These are phyloP conservation scores for Petrocephalus zakoni DNA, from an alignment of 2,113 vertebrate species.

Conservation along the genomic window DNA sequence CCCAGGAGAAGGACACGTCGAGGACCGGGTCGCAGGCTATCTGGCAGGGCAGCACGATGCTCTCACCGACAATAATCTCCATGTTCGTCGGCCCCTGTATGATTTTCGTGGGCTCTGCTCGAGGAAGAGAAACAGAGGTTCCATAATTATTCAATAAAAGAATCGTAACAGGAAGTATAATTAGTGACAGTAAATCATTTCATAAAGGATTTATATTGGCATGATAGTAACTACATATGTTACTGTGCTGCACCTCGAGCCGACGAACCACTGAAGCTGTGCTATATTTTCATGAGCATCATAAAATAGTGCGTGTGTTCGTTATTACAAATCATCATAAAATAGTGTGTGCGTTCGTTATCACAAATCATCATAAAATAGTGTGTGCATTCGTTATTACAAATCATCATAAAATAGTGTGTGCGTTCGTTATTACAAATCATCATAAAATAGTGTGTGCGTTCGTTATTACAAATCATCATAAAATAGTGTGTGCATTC, in stretches of 20 bases:
- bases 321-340: not conserved
- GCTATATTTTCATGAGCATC: not conserved
- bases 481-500: too few relatives aligned
- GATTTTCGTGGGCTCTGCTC: constrained; percentile 83
- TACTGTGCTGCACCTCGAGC: not conserved
- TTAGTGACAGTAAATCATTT: too few relatives aligned
- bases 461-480: too few relatives aligned
- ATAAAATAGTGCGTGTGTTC: not conserved
- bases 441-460: too few relatives aligned
- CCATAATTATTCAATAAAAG: not conserved
- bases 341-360: too few relatives aligned
- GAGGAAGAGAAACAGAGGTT: constrained; percentile 29
- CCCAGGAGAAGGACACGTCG: constrained; percentile 86
- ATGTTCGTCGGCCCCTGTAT: constrained; percentile 80
- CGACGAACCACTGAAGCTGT: not conserved
- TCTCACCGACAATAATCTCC: constrained; percentile 92
- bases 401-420: too few relatives aligned
- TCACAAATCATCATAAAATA: too few relatives aligned
- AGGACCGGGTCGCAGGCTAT: constrained; percentile 79
- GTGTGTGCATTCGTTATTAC: too few relatives aligned
- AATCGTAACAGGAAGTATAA: not conserved
- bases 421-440: too few relatives aligned
- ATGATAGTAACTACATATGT: not conserved
- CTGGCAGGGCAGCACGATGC: constrained; percentile 86
- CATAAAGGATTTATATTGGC: too few relatives aligned